These are phyloP conservation scores for western clawed frog (Xenopus tropicalis) DNA, from an alignment of 2,113 vertebrate genomes.

Conservation along the genomic window DNA sequence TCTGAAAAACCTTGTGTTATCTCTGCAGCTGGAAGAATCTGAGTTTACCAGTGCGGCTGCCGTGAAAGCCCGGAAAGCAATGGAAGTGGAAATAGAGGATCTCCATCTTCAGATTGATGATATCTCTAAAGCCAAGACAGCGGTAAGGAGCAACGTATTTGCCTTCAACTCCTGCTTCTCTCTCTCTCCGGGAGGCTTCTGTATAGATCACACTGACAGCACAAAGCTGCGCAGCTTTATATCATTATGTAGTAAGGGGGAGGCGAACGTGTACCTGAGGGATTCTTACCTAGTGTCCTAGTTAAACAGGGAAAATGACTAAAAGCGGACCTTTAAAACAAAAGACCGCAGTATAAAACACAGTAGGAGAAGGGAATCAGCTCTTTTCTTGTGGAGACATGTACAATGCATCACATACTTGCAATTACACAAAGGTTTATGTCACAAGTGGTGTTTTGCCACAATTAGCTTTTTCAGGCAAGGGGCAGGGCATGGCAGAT, in stretches of 20 bases:
- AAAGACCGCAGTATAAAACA: no score
- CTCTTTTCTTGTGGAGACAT: no score
- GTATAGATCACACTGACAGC: neutral
- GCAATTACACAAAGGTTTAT: no score
- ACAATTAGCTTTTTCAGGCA: no score
- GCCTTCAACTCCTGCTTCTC: neutral
- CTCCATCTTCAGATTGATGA: conserved; percentile 96
- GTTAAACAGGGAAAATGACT: conserved; percentile 5
- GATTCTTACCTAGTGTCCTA: neutral
- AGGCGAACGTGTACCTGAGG: neutral
- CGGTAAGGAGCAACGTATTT: conserved; percentile 61
- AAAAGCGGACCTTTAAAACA: no score
- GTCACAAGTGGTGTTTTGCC: no score
- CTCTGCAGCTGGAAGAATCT: conserved; percentile 87
- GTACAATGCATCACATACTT: no score
- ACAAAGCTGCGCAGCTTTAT: conserved; percentile 8
- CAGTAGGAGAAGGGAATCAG: no score
- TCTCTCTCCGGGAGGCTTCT: neutral
- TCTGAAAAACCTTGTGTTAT: conserved; percentile 6
- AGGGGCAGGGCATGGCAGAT: no score
- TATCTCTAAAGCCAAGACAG: conserved; percentile 85
- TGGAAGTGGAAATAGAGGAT: conserved; percentile 97
- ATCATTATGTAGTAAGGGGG: neutral
- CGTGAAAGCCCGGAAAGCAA: conserved; percentile 91
- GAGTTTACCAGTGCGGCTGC: conserved; percentile 92